phyloP scores from a whole-genome alignment of 2,797 vertebrate genomes.

The Picus viridis region DNA sequence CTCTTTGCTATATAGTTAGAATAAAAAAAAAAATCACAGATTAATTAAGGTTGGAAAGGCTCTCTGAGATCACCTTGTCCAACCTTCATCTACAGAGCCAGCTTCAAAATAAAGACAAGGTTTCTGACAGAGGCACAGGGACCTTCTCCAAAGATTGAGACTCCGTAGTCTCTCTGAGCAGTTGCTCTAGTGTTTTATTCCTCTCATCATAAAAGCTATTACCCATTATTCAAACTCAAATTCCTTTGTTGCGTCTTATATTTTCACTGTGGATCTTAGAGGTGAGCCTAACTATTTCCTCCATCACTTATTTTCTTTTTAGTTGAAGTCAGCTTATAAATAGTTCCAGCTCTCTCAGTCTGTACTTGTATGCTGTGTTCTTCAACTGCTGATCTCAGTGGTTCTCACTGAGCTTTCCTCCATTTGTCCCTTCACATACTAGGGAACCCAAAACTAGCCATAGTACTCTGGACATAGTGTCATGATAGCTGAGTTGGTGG shows the following conservation, averaged over 20 bases:
- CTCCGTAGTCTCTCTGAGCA: background rate
- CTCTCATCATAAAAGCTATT: background rate
- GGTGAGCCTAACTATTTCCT: background rate
- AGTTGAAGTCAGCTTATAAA: background rate
- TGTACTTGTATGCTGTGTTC: background rate
- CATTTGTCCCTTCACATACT: no score
- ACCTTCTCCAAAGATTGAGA: background rate
- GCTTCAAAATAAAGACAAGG: background rate
- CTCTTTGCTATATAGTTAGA: background rate
- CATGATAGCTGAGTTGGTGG: fast-evolving
- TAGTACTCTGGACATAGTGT: background rate
- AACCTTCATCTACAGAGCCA: background rate
- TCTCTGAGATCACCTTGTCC: background rate
- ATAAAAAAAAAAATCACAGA: background rate
- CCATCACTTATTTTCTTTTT: background rate
- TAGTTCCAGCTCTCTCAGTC: background rate
- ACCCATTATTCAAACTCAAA: background rate
- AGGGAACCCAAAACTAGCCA: no score
- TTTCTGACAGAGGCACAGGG: background rate
- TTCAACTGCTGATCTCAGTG: background rate
- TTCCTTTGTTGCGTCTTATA: background rate
- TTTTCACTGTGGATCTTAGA: background rate
- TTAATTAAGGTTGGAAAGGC: background rate
- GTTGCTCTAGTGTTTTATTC: background rate
- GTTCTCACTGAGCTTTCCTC: background rate